phyloP scores from a whole-genome alignment of 2,888 invertebrate species.

The Kuschelorhynchus macadamiae region DNA sequence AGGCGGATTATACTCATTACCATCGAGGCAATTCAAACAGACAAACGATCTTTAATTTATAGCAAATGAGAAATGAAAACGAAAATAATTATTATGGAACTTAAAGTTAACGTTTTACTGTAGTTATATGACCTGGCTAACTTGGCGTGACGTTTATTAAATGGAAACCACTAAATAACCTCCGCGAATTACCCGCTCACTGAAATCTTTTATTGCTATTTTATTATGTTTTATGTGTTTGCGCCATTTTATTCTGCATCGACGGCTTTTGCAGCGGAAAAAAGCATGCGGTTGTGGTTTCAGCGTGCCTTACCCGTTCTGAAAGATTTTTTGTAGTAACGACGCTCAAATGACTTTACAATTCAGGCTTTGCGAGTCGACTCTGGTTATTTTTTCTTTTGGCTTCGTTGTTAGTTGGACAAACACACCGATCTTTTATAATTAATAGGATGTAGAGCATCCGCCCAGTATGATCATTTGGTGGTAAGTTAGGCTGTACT shows the following conservation, averaged over 20 bases:
- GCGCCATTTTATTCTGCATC: slow-evolving; percentile 43
- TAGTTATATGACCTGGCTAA: slow-evolving; percentile 49
- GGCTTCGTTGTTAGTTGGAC: too few relatives aligned
- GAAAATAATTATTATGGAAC: not conserved
- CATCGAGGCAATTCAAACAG: too few relatives aligned
- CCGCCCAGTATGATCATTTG: too few relatives aligned
- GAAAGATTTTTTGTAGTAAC: slow-evolving; percentile 18
- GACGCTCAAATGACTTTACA: too few relatives aligned
- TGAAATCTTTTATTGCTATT: slow-evolving; percentile 43
- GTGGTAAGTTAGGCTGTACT: too few relatives aligned
- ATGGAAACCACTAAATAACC: slow-evolving; percentile 54
- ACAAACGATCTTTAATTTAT: not conserved
- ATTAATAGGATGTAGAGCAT: too few relatives aligned
- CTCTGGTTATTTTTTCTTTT: too few relatives aligned
- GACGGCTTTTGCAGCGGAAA: slow-evolving; percentile 24
- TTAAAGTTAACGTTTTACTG: slow-evolving; percentile 20
- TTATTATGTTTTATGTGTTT: slow-evolving; percentile 38
- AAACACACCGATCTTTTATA: too few relatives aligned
- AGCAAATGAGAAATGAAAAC: not conserved
- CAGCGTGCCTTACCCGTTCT: slow-evolving; percentile 21
- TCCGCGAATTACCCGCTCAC: slow-evolving; percentile 50
- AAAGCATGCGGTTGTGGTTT: slow-evolving; percentile 27
- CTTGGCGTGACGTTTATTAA: slow-evolving; percentile 55
- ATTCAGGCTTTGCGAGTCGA: too few relatives aligned
- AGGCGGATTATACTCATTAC: too few relatives aligned